A percentile compares a stretch with the other conserved stretches of the same genome.
These are phyloP conservation scores for Paedocypris micromegethes DNA, from an alignment of 2,797 vertebrate genomes.

Conservation along the genomic window DNA sequence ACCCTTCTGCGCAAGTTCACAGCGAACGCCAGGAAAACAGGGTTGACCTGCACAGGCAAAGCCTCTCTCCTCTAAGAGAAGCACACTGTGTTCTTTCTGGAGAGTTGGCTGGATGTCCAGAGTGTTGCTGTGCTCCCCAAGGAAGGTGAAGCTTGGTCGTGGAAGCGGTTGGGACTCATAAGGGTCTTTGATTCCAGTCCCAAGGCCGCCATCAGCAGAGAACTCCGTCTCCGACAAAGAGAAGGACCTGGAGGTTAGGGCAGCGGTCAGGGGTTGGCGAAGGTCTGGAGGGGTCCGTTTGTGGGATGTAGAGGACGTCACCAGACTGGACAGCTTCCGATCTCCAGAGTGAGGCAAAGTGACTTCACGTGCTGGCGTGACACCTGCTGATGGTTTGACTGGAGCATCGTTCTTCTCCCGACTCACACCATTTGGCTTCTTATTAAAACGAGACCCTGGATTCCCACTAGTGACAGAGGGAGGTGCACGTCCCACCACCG, in stretches of 20 bases:
- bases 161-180: neutral
- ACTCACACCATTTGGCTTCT: neutral
- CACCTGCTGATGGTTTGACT: neutral
- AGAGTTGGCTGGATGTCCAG: neutral
- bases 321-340: slow-evolving; percentile 14
- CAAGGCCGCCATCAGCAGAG: slow-evolving; percentile 48
- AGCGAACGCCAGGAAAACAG: slow-evolving; percentile 66
- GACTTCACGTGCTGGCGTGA: slow-evolving; percentile 4
- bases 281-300: slow-evolving; percentile 44
- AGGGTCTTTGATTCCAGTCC: neutral
- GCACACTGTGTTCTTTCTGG: neutral
- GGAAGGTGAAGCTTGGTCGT: slow-evolving; percentile 16
- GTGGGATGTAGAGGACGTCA: slow-evolving; percentile 23
- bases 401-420: neutral
- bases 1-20: slow-evolving; percentile 39
- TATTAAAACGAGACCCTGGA: slow-evolving; percentile 8
- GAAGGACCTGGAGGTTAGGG: slow-evolving; percentile 42
- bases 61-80: neutral
- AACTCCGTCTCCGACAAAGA: slow-evolving; percentile 47
- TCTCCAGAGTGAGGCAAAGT: slow-evolving; percentile 28
- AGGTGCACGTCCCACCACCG: slow-evolving; percentile 6
- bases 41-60: slow-evolving; percentile 48
- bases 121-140: slow-evolving; percentile 13
- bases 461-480: slow-evolving; percentile 1
- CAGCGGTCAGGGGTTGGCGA: slow-evolving; percentile 39